phyloP scores from a whole-genome alignment of 2,888 invertebrate genomes.

The Opisthograptis luteolata region DNA sequence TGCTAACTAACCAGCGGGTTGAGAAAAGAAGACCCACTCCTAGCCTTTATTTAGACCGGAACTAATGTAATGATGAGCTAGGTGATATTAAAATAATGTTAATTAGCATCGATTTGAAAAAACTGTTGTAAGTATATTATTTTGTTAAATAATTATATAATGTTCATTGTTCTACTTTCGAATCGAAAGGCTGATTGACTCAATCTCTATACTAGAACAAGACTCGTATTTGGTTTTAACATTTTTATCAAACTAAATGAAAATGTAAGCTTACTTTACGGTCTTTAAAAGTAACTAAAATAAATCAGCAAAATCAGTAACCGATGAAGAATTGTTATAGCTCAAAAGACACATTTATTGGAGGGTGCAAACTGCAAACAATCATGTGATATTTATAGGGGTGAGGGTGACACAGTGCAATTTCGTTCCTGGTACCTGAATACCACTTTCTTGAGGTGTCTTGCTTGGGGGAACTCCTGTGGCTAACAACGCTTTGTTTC shows the following conservation, averaged over 20 bases:
- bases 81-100: too few relatives aligned
- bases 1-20: too few relatives aligned
- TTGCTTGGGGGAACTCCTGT: slow-evolving; percentile 29
- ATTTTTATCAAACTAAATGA: slow-evolving; percentile 8
- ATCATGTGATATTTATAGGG: slow-evolving; percentile 53
- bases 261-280: slow-evolving; percentile 31
- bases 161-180: too few relatives aligned
- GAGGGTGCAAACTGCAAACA: slow-evolving; percentile 51
- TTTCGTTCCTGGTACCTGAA: slow-evolving; percentile 63
- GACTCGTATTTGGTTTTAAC: too few relatives aligned
- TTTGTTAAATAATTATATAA: too few relatives aligned
- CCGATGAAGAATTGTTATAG: slow-evolving; percentile 27
- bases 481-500: slow-evolving; percentile 6
- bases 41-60: too few relatives aligned
- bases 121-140: too few relatives aligned
- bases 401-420: slow-evolving; percentile 64
- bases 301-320: slow-evolving; percentile 24
- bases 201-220: too few relatives aligned
- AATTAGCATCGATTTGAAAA: too few relatives aligned
- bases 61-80: too few relatives aligned
- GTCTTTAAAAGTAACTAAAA: slow-evolving; percentile 18
- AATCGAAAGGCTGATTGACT: too few relatives aligned
- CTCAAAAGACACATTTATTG: slow-evolving; percentile 43
- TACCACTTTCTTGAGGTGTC: slow-evolving; percentile 48
- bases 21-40: too few relatives aligned